phyloP scores from a whole-genome alignment of 2,888 invertebrate genomes.

The Cheilosia urbana region DNA sequence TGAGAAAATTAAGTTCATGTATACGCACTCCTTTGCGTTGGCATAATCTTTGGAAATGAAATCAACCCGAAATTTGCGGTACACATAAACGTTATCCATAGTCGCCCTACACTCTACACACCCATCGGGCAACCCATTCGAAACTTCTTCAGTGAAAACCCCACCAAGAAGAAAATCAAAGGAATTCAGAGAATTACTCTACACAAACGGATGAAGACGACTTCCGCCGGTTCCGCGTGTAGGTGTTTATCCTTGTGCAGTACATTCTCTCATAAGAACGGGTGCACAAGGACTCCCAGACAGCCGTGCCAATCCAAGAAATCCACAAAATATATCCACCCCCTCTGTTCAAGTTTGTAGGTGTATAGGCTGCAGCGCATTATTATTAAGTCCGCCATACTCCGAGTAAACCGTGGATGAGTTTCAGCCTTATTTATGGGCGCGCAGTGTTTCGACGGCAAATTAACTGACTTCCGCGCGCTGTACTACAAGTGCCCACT shows the following conservation, averaged over 20 bases:
- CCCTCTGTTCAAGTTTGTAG: background rate
- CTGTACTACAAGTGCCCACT: slow-evolving; percentile 24
- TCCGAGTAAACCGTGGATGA: background rate
- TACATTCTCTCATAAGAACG: slow-evolving; percentile 29
- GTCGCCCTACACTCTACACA: slow-evolving; percentile 18
- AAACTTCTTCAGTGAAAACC: slow-evolving; percentile 64
- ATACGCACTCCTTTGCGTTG: slow-evolving; percentile 19
- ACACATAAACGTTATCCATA: slow-evolving; percentile 52
- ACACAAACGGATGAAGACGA: slow-evolving; percentile 64
- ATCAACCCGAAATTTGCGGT: slow-evolving; percentile 74
- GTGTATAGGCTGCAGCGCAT: slow-evolving; percentile 40
- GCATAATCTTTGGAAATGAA: slow-evolving; percentile 65
- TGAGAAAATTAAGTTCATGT: slow-evolving; percentile 58
- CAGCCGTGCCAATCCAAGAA: slow-evolving; percentile 53
- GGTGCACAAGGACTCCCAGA: slow-evolving; percentile 49
- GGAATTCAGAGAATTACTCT: slow-evolving; percentile 71
- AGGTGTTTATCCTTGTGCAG: slow-evolving; percentile 36
- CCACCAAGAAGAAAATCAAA: slow-evolving; percentile 74
- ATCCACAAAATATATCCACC: slow-evolving; percentile 26
- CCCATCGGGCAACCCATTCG: slow-evolving; percentile 39
- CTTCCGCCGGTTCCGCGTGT: slow-evolving; percentile 35
- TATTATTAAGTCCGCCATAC: slow-evolving; percentile 50
- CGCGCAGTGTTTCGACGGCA: slow-evolving; percentile 36
- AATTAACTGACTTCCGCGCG: slow-evolving; percentile 73
- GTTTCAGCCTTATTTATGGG: slow-evolving; percentile 42